A percentile compares a stretch with the other conserved stretches of the same genome.
Evolutionary conservation across 2,888 invertebrate species (phyloP).

Genomic region (Erebia aethiops): DNA sequence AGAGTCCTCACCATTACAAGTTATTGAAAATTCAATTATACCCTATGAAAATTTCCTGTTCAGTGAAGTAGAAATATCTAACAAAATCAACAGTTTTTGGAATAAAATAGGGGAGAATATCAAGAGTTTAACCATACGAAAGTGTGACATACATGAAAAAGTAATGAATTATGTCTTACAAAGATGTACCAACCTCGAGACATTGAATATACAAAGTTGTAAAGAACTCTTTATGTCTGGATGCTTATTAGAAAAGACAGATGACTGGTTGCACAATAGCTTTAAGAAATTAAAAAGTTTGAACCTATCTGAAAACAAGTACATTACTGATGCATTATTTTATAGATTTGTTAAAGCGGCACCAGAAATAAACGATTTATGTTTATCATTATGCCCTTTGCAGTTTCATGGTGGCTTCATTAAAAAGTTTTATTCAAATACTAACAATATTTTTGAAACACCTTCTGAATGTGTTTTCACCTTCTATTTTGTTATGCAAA

Average conservation of each 20-base stretch:
- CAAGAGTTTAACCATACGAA: conserved; percentile 79
- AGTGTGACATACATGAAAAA: conserved; percentile 85
- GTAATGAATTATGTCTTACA: conserved; percentile 84
- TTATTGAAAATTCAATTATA: conserved; percentile 69
- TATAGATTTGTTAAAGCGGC: conserved; percentile 85
- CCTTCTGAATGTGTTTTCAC: conserved; percentile 88
- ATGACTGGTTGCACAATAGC: conserved; percentile 72
- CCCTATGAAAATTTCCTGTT: conserved; percentile 79
- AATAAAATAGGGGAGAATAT: conserved; percentile 82
- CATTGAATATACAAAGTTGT: conserved; percentile 85
- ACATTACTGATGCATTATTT: conserved; percentile 89
- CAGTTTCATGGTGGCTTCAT: conserved; percentile 87
- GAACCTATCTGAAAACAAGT: conserved; percentile 86
- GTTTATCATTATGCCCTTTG: conserved; percentile 86
- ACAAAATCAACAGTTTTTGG: conserved; percentile 80
- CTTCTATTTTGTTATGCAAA: conserved; percentile 85
- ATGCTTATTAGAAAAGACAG: conserved; percentile 84
- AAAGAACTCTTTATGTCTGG: conserved; percentile 90
- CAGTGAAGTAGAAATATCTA: conserved; percentile 80
- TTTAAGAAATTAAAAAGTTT: conserved; percentile 82
- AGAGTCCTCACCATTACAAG: conserved; percentile 62
- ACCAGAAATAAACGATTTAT: conserved; percentile 83
- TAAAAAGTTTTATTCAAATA: conserved; percentile 85
- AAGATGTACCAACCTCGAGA: conserved; percentile 81
- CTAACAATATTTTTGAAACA: conserved; percentile 58